Evolutionary conservation across 2,797 vertebrate species (phyloP), one percentile per base, ranked within the genome.

Genomic region (Myoxocephalus aenaeus): DNA sequence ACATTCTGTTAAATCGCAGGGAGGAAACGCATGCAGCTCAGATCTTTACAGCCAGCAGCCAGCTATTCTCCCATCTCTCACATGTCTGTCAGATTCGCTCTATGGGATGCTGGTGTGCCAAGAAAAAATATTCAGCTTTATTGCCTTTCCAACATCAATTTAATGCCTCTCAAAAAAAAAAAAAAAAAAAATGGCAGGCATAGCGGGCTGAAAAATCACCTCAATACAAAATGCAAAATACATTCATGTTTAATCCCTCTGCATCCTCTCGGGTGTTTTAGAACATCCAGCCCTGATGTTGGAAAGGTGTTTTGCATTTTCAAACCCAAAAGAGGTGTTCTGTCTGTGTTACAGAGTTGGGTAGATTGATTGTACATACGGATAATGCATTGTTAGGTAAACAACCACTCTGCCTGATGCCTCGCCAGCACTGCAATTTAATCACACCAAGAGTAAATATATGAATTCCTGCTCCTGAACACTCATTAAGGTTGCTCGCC

Each of bases 401-500:
- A 92, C 88, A 89, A 65, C 57, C 65, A 48, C 75, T 85, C 75
- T 17, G 65, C 75, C 59, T 83, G 81, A 82, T 82, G 40, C 76
- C 65, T 66, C 54, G 59, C 82, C 63, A 83, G 63, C 71, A 56
- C 79, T 50, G 82, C 82, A 82, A 64, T 90, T 86, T 90, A 90
- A 90, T 92, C 88, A 88, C 79, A 83, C 74, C 62, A 32, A 75
- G 66, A 80, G 87, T 82, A 90, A 92, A 92, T 83, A 81, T 84
- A 87, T 90, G 87, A 91, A 89, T 89, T 82, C 80, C 65, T 86
- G 77, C 81, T 83, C 75, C 82, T 75, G 84, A 88, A 65, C 46
- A 51, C 85, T 88, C 87, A 86, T 92, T 91, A 90, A 74, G 79
- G 81, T 90, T 88, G 82, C 86, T 84, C 75, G 69, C 77, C 85